Base-by-base conservation (phyloP, 2,797 vertebrate species). In the Cyprinella venusta region DNA sequence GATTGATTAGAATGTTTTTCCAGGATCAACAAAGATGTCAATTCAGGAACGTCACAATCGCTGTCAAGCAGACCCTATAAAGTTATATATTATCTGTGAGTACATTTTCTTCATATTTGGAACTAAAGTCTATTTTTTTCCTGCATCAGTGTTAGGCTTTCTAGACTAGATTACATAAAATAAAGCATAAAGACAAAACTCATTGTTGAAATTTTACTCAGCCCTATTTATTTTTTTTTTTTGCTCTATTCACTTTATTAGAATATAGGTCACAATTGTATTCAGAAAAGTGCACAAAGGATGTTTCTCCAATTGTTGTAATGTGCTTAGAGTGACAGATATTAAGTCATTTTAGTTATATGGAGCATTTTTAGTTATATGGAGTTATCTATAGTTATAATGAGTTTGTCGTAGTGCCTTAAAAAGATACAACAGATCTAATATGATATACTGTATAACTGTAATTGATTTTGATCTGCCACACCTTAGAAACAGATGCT, bases 201-300 rank as follows among this genome's bases (percentile, higher is more conserved):
- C 0, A 71, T 18, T 7, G 10, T 30, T 0, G 1, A n/a, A 70
- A 56, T 69, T 19, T 7, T 5, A 26, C 18, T 4, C 0, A 33
- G 33, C 4, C 33, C 33, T 33, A 67, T 38, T 38, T 5, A 13
- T 10, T 3, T 56, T 56, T 30, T 81, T 10, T 3, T 56, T 56
- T 30, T 81, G 8, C 33, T 21, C 18, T 5, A 42, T 54, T 45
- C 36, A 75, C 7, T 82, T 82, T 76, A 68, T 59, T 76, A 68
- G 7, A 76, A n/a, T 42, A 54, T 21, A 52, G 6, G 33, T 36
- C 63, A 40, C 10, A 42, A 6, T 26, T 26, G 45, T 13, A 30
- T 61, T 13, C 70, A 50, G 9, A 7, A 52, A 76, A 5, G 19
- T 50, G 6, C 61, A 64, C 42, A 30, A 50, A 50, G 6, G 3